Percentiles rank a stretch among this genome's conserved stretches.
Evolutionary conservation across 2,797 vertebrate species (phyloP).

Genomic region (Oryzias dopingdopingensis): DNA sequence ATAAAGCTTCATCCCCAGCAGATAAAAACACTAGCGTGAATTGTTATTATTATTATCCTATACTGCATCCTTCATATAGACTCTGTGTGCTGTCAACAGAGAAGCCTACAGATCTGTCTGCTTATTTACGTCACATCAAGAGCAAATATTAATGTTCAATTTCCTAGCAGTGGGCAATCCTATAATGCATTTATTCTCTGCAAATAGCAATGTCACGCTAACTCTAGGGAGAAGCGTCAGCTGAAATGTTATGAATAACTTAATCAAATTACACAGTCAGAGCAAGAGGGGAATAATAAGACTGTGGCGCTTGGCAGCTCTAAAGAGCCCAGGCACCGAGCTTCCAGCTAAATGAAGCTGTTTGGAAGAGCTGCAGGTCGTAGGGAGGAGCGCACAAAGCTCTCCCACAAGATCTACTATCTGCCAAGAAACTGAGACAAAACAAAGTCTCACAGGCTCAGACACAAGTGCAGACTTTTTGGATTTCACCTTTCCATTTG

Average conservation of each 20-base stretch:
- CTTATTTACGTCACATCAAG: conserved; percentile 76
- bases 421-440: conserved; percentile 32
- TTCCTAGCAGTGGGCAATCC: conserved; percentile 73
- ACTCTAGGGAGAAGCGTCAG: conserved; percentile 70
- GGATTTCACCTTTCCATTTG: conserved; percentile 1
- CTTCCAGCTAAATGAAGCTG: conserved; percentile 71
- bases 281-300: conserved; percentile 71
- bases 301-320: conserved; percentile 52
- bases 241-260: conserved; percentile 78
- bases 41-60: conserved; percentile 64
- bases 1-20: conserved; percentile 58
- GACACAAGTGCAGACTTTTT: not conserved
- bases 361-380: conserved; percentile 61
- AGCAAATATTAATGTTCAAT: conserved; percentile 78
- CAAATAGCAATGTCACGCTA: conserved; percentile 79
- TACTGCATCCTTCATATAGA: conserved; percentile 45
- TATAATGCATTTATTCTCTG: conserved; percentile 78
- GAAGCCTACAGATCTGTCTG: conserved; percentile 64
- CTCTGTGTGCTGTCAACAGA: conserved; percentile 54
- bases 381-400: conserved; percentile 19
- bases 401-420: conserved; percentile 21
- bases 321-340: conserved; percentile 53
- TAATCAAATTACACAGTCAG: conserved; percentile 75
- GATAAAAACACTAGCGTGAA: conserved; percentile 68
- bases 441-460: conserved; percentile 7